A percentile compares a stretch with the other conserved stretches of the same genome.
Evolutionary conservation across 1,140 invertebrate genomes (phyloP).

Genomic region (Atta colombica): DNA sequence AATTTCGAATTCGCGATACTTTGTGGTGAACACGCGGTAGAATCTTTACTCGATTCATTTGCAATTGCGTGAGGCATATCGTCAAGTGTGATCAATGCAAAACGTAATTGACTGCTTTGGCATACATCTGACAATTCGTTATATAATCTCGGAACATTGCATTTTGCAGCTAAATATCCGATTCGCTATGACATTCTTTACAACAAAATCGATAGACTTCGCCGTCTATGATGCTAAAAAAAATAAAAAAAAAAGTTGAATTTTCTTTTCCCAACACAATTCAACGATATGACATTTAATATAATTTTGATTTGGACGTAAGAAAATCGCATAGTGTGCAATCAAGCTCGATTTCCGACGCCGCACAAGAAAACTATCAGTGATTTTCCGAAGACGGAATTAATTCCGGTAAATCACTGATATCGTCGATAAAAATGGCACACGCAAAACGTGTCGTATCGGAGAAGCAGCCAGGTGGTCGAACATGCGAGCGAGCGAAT

Average conservation of each 20-base stretch:
- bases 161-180: not conserved
- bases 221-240: too few relatives aligned
- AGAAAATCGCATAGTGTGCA: not conserved
- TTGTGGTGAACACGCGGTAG: not conserved
- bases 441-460: not conserved
- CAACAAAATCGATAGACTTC: not conserved
- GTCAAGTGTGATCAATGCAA: not conserved
- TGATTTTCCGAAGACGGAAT: not conserved
- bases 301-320: not conserved
- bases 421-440: constrained; percentile 51
- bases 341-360: not conserved
- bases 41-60: not conserved
- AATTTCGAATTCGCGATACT: constrained; percentile 51
- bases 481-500: not conserved
- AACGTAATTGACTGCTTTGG: not conserved
- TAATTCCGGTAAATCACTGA: not conserved
- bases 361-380: not conserved
- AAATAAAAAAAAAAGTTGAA: not conserved
- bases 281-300: not conserved
- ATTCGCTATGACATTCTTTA: not conserved
- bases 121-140: not conserved
- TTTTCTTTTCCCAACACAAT: not conserved
- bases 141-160: not conserved
- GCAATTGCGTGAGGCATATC: not conserved
- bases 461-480: not conserved